Evolutionary conservation across 1,140 invertebrate species (phyloP), one percentile per base, ranked within the genome.

Genomic region (Trachelipus rathkii): DNA sequence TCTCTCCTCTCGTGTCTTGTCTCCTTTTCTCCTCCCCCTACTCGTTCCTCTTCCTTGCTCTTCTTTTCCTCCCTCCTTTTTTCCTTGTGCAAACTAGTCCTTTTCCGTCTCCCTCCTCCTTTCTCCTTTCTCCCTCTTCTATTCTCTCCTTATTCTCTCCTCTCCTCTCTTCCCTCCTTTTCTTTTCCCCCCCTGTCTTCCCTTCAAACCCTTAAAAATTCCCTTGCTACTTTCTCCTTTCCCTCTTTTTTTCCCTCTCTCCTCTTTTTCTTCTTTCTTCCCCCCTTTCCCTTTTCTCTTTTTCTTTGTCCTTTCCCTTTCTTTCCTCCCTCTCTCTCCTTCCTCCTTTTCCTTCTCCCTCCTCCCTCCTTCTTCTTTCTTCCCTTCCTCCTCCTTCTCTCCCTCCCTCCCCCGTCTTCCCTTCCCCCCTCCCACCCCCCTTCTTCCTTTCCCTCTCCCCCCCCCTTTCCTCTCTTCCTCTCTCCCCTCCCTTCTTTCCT

Each of bases 261-360:
- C 46, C 15, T 15, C 15, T 15, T 50, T 15, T 50, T 15, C 15
- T 23, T 24, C 72, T 45, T 24, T 24, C 66, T 75, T n/a, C 44
- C 74, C 44, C 60, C 44, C 74, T 68, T 43, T 68, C 74, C 69
- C 74, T 75, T 66, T 75, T 44, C 69, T 23, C 53, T 43, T 74
- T 60, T 74, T 46, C 19, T 19, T 60, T 24, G 8, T 21, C 19
- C 67, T 69, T 10, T 19, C 15, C 10, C 67, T 24, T 21, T 24
- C 19, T 19, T 10, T n/a, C 67, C 10, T 69, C 19, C 67, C 19
- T 10, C 19, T 10, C 10, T 19, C 15, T 19, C 67, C 10, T 21
- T 69, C 19, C 19, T 19, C 10, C 23, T 69, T 21, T 69, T n/a
- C 19, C 15, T 19, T 21, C 19, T 21, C 19, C 23, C 19, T 21